These are phyloP conservation scores for Orthosia cruda DNA, from an alignment of 2,888 invertebrate genomes.

Conservation along the genomic window DNA sequence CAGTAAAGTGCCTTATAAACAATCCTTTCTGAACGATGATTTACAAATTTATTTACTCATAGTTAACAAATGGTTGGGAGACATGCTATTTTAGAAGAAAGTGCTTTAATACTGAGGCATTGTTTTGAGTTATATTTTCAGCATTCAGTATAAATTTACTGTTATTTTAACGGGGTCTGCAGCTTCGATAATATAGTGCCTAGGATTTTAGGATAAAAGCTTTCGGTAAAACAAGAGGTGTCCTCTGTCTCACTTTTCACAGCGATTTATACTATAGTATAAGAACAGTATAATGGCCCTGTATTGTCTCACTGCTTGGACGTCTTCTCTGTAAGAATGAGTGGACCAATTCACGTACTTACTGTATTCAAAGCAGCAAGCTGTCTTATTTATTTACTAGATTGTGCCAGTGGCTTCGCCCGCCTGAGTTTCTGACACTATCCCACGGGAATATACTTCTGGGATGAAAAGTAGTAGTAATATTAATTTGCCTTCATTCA, in stretches of 20 bases:
- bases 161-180: neutral
- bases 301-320: neutral
- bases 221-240: no score
- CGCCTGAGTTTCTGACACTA: no score
- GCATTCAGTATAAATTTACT: neutral
- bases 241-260: no score
- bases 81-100: conserved; percentile 52
- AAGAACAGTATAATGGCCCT: no score
- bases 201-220: neutral
- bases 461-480: no score
- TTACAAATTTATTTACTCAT: conserved; percentile 25
- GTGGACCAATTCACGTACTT: neutral
- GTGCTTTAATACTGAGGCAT: conserved; percentile 10
- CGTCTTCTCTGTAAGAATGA: neutral
- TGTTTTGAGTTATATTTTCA: conserved; percentile 21
- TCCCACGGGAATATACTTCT: no score
- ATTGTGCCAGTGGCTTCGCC: no score
- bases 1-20: conserved; percentile 17
- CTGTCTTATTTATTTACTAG: no score
- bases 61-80: conserved; percentile 34
- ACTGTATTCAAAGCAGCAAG: neutral
- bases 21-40: conserved; percentile 36
- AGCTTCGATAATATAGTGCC: neutral
- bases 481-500: neutral
- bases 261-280: no score